A percentile compares a stretch with the other conserved stretches of the same genome.
Evolutionary conservation across 2,113 vertebrate species (phyloP).

Genomic region (Bufo gargarizans): DNA sequence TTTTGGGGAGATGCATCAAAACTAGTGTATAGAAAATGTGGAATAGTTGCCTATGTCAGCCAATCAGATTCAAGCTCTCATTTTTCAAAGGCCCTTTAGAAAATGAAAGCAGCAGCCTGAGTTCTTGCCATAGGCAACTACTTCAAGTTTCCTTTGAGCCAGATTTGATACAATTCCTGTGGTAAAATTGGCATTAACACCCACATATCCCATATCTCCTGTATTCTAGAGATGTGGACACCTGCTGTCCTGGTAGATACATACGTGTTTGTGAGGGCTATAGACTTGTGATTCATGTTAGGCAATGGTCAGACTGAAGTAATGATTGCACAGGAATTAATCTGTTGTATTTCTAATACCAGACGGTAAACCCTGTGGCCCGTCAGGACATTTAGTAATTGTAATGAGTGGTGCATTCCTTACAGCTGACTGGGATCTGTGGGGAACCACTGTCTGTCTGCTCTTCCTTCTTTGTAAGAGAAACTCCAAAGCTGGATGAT

Average conservation of each 20-base stretch:
- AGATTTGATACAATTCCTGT: no score
- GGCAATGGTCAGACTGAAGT: neutral
- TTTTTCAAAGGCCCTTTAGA: no score
- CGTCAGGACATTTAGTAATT: constrained; percentile 24
- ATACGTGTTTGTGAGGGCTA: neutral
- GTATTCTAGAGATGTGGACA: neutral
- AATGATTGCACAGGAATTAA: neutral
- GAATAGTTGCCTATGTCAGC: no score
- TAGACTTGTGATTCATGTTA: neutral
- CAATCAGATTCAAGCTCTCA: no score
- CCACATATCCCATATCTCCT: no score
- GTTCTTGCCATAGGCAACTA: no score
- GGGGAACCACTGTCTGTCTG: constrained; percentile 30
- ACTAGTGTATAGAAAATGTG: no score
- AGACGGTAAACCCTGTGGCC: neutral
- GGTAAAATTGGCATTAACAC: no score
- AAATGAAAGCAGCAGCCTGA: no score
- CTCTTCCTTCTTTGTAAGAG: neutral
- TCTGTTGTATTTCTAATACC: neutral
- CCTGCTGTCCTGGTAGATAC: neutral
- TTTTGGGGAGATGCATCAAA: no score
- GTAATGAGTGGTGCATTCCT: constrained; percentile 9
- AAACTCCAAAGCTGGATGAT: neutral
- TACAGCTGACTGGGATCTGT: neutral
- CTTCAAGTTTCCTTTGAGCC: no score